Percentiles rank a stretch among this genome's conserved stretches.
These are phyloP conservation scores for Rhagonycha lutea DNA, from an alignment of 2,888 invertebrate species.

Conservation along the genomic window DNA sequence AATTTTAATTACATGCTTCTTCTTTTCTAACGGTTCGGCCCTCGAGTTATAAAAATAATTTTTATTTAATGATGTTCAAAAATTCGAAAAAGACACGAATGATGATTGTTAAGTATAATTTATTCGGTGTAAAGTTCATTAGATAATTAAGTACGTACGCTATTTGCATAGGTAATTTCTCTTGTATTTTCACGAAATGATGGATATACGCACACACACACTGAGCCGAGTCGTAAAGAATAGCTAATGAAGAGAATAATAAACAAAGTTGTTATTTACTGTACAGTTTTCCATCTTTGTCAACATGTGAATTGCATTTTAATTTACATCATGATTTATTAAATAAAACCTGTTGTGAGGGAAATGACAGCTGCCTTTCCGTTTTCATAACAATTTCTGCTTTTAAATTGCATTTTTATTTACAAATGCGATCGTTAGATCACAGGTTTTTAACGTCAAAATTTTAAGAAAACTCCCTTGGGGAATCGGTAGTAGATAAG, in stretches of 20 bases:
- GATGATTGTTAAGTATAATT: not conserved
- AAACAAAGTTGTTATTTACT: not conserved
- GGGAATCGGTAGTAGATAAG: slow-evolving; percentile 9
- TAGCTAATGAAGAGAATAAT: not conserved
- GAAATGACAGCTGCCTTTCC: slow-evolving; percentile 24
- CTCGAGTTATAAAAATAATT: not conserved
- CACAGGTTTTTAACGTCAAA: not conserved
- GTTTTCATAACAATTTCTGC: not conserved
- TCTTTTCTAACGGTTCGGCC: not conserved
- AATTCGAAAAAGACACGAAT: not conserved
- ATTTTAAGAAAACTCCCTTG: not conserved
- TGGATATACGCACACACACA: not conserved
- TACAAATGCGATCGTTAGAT: not conserved
- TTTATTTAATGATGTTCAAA: not conserved
- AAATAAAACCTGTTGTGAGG: slow-evolving; percentile 20
- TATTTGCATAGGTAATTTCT: not conserved
- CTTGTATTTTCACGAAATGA: not conserved
- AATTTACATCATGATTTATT: slow-evolving; percentile 22
- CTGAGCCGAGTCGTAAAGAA: not conserved
- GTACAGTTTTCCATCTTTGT: not conserved
- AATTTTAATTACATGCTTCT: not conserved
- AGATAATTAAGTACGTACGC: not conserved
- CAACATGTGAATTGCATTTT: slow-evolving; percentile 16
- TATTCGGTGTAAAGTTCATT: not conserved
- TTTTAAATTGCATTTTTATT: not conserved